Evolutionary conservation across 2,888 invertebrate genomes (phyloP), one percentile per base, ranked within the genome.

Genomic region (Conomelus anceps): DNA sequence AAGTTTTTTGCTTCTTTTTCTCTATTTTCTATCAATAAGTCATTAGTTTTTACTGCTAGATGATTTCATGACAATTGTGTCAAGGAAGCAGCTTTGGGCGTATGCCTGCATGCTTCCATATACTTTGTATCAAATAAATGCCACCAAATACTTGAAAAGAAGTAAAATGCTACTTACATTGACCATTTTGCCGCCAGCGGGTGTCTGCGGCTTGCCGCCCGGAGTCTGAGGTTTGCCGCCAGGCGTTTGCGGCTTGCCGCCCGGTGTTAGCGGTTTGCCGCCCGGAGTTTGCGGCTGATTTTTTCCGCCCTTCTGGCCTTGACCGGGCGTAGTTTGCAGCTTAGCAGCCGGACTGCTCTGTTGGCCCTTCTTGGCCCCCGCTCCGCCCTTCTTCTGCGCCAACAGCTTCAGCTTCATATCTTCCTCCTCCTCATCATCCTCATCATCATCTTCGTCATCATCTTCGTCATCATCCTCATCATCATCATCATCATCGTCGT

Each of bases 401-500:
- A 90, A 89, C 22, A 17, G 90, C 90, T 86, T 89, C 90, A 86
- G 91, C 91, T 89, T 91, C 91, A 24, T 92, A 20, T 92, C 92
- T 29, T 90, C 90, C 11, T 89, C 89, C n/a, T 89, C 90, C 63
- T 90, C 89, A 29, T 90, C 93, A 11, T 93, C 93, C 13, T 93
- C 93, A 1, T 92, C 87, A 22, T 63, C 92, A 13, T 92, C 89
- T 6, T 91, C 90, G 1, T 89, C 94, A 1, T 89, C 89, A 3
- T 90, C 91, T 3, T 86, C 84, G 20, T 89, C 90, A 24, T 88
- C 86, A 34, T 90, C 93, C 20, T 93, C 94, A 20, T 93, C 93
- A 0, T 92, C 93, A 7, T 92, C 93, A 26, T 92, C 92, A 0
- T 93, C 93, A 1, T 94, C 94, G 17, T 93, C 94, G 17, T 93